A percentile compares a stretch with the other conserved stretches of the same genome.
These are phyloP conservation scores for Drosophila kurseongensis DNA, from an alignment of 1,140 invertebrate species.

Conservation along the genomic window DNA sequence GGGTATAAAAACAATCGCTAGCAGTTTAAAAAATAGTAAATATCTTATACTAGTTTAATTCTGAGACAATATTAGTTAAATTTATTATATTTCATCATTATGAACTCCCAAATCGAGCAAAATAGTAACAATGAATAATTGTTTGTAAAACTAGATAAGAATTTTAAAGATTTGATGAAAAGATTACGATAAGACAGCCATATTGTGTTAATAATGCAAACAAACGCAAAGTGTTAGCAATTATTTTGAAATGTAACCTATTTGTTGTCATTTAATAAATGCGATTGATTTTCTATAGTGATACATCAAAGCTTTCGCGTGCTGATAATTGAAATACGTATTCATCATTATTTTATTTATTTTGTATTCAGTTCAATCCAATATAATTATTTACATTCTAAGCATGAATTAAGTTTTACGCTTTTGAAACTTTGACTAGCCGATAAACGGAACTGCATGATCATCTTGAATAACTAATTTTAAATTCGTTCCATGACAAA, in stretches of 20 bases:
- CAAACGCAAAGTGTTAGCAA: background rate
- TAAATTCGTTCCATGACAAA: no score
- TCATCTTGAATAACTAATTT: background rate
- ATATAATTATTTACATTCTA: constrained; percentile 14
- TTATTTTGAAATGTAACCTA: background rate
- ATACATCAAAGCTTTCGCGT: background rate
- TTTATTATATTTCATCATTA: no score
- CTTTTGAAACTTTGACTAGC: background rate
- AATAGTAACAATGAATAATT: background rate
- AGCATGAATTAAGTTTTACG: constrained; percentile 18
- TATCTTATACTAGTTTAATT: no score
- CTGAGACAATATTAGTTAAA: no score
- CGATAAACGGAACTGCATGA: constrained; percentile 11
- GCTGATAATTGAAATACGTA: constrained; percentile 8
- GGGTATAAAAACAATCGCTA: no score
- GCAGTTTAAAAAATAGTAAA: no score
- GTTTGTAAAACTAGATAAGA: background rate
- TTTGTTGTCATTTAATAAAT: background rate
- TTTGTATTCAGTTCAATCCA: background rate
- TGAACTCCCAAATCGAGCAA: no score
- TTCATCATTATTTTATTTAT: background rate
- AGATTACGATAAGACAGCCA: background rate
- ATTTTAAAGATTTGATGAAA: background rate
- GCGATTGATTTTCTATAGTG: background rate
- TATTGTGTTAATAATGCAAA: background rate